Base-by-base conservation (phyloP, 2,113 vertebrate genomes). In the Macrotus californicus region DNA sequence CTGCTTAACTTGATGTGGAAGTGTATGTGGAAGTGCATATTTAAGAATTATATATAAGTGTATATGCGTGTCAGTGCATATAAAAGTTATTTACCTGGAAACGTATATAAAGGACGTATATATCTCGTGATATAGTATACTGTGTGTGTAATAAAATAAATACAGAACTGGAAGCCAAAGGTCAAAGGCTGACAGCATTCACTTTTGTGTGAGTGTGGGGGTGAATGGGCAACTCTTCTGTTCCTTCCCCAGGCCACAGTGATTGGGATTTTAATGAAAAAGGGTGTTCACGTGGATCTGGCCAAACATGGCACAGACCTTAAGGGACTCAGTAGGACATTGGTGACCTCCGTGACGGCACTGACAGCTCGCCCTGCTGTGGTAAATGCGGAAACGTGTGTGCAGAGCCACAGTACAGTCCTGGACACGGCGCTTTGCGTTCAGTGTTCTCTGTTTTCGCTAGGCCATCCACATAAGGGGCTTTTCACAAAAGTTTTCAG, bases 1-100 rank as follows among this genome's bases (percentile, higher is more conserved):
- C 81, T 97, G 91, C 96, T 91, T 56, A 81, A 80, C 77, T 94
- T 96, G 94, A 94, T 75, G 75, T 97, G 94, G 96, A 93, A 87
- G 39, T 76, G 81, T 96, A 92, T 91, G 81, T 87, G 93, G 16
- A 97, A 90, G 59, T 88, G 54, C 72, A 54, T 96, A 93, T 95
- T 93, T 93, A 89, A 93, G 50, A 92, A 73, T 93, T 43, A 22
- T 56, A 36, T 93, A 24, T 70, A 59, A 59, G 26, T 36, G 50
- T 50, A 46, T 73, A n/a, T 96, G 69, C 36, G 7, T 91, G 77
- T 93, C 67, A 73, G 34, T 69, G 48, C 93, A 80, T 84, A 15
- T 87, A 77, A 75, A 89, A 96, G 64, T 64, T 81, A 52, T 86
- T 59, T 92, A 72, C 80, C 88, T 92, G 50, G 64, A 88, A 61